Evolutionary conservation across 2,113 vertebrate genomes (phyloP).

Genomic region (Camarhynchus parvulus): DNA sequence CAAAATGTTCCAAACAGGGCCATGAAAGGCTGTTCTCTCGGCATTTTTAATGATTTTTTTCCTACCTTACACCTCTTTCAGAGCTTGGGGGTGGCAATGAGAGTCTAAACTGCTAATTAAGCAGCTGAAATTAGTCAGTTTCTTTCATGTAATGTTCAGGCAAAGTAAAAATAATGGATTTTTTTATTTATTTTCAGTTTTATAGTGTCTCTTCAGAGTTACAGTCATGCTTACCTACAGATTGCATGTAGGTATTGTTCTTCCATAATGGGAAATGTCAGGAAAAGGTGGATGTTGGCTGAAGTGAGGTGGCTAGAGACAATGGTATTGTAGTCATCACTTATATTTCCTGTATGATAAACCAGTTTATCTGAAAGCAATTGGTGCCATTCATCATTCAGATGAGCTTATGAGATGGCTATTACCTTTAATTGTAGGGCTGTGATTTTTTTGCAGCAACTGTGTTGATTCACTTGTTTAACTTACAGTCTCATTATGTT

Average conservation of each 20-base stretch:
- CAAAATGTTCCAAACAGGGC: neutral
- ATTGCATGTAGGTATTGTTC: neutral
- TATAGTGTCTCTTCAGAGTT: neutral
- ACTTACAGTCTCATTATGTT: neutral
- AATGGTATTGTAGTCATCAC: neutral
- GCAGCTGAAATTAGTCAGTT: neutral
- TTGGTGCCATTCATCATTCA: neutral
- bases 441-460: neutral
- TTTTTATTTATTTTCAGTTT: neutral
- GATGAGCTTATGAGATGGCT: neutral
- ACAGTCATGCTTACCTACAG: neutral
- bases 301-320: neutral
- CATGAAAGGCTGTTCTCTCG: neutral
- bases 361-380: neutral
- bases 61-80: neutral
- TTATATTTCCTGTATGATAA: neutral
- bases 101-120: neutral
- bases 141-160: neutral
- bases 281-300: neutral
- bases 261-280: neutral
- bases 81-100: neutral
- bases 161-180: neutral
- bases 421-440: constrained; percentile 15
- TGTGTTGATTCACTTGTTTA: neutral
- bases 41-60: neutral